Evolutionary conservation across 2,888 invertebrate species (phyloP).

Genomic region (Cryptophagus acutangulus): DNA sequence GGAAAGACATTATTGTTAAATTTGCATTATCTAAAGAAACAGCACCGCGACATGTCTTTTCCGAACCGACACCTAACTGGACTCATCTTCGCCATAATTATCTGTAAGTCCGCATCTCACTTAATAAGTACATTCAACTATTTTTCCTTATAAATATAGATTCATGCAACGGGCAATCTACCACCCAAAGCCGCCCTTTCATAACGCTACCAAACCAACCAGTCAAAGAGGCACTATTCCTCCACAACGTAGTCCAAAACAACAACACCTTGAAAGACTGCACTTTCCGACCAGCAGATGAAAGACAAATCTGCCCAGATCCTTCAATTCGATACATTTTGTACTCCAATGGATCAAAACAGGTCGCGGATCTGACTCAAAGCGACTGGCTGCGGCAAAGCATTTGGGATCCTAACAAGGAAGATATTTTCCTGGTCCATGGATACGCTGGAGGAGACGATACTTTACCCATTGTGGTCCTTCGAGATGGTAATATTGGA

Average conservation of each 20-base stretch:
- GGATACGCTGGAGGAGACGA: constrained; percentile 77
- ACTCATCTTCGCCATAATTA: no score
- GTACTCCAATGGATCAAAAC: constrained; percentile 55
- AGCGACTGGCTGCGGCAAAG: constrained; percentile 71
- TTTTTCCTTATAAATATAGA: no score
- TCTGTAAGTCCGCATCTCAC: no score
- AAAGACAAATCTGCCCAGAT: constrained; percentile 67
- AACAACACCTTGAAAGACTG: constrained; percentile 65
- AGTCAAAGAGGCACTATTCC: constrained; percentile 59
- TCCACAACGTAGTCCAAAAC: constrained; percentile 55
- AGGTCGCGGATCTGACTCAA: constrained; percentile 53
- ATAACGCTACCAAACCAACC: constrained; percentile 46
- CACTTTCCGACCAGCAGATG: constrained; percentile 52
- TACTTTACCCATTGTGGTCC: constrained; percentile 64
- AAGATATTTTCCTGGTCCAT: constrained; percentile 67
- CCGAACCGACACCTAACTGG: no score
- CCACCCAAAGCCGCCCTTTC: no score
- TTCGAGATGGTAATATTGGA: constrained; percentile 60
- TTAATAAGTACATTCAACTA: background rate
- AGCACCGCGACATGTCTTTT: no score
- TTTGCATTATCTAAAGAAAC: no score
- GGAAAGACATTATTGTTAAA: no score
- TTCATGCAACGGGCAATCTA: no score
- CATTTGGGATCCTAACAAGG: constrained; percentile 64
- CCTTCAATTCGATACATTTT: constrained; percentile 61